Conservation (phyloP, 2,797 vertebrate genomes). For the Hydrolagus colliei region DNA sequence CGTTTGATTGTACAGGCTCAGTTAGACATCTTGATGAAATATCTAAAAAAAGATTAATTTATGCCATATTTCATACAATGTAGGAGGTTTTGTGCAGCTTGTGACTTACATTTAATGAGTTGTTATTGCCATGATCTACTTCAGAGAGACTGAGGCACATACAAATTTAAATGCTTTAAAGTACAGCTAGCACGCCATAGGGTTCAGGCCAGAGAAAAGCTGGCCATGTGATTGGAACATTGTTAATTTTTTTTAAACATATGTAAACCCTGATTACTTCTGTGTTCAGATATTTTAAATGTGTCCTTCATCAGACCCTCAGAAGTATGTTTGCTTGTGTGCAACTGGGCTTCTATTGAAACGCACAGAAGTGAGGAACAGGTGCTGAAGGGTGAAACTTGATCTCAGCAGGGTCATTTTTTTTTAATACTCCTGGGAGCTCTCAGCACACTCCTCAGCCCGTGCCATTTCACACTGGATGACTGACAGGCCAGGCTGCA, state of each 20-base stretch:
- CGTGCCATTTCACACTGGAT: conserved; percentile 53
- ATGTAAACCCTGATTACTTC: neutral
- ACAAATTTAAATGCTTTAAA: neutral
- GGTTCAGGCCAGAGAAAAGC: neutral
- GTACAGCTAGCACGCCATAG: neutral
- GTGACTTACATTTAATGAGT: neutral
- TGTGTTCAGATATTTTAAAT: neutral
- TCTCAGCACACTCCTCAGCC: conserved; percentile 46
- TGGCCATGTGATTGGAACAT: neutral
- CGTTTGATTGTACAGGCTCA: neutral
- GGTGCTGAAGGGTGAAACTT: conserved; percentile 54
- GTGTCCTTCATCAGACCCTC: neutral
- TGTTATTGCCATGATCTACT: neutral
- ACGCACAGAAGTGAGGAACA: conserved; percentile 42
- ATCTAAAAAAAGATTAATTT: no score
- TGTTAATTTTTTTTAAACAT: neutral
- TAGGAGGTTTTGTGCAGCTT: neutral
- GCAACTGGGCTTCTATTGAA: conserved; percentile 5
- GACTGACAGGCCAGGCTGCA: conserved; percentile 67
- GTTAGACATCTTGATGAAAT: no score
- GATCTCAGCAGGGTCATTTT: conserved; percentile 46
- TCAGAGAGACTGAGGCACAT: neutral
- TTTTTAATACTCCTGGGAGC: conserved; percentile 49
- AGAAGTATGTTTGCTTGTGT: neutral
- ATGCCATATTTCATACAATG: neutral